Base-by-base conservation (phyloP, 2,113 vertebrate genomes). In the Balaeniceps rex region DNA sequence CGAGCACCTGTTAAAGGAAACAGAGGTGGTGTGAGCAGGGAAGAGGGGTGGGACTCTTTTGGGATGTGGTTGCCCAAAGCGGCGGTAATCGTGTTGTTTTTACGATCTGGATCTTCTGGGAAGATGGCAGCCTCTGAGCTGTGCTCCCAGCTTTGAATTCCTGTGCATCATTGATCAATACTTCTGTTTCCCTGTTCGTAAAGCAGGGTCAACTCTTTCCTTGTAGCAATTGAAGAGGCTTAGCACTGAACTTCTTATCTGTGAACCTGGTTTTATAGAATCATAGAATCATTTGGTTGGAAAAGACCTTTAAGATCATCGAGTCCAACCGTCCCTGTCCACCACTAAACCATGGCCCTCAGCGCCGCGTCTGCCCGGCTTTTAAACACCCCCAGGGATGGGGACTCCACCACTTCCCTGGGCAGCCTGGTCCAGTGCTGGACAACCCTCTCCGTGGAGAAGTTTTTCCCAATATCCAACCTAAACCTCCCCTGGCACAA, bases 101-200 rank as follows among this genome's bases (percentile, higher is more conserved):
- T 26, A 19, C 1, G 0, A 2, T 26, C 11, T 7, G 70, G 44
- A 25, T 12, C 28, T 57, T n/a, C 22, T 29, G 54, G 54, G 29
- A 47, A 31, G 31, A 9, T 15, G 1, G 1, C 29, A 10, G 57
- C 52, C 6, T 19, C 58, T 19, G 36, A 3, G 2, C 36, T 19
- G 29, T 7, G 38, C 31, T 75, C 22, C 26, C 58, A 12, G 38
- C 33, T 33, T 34, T 19, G 33, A 44, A 14, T 72, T 46, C 44
- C 12, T 13, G 14, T 2, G 23, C 14, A 0, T 14, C 8, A 2
- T 5, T 5, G 3, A 13, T 15, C 18, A 2, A 11, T 29, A 3
- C 4, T 38, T 72, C 13, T 3, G 10, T 42, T 75, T n/a, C 36
- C 14, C 42, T 2, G 17, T 11, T 38, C 0, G 3, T n/a, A 36